Evolutionary conservation across 37 sponge, comb jelly and placozoan species (phyloP), one percentile per base, ranked within the genome.

Genomic region (Dysidea cf. avara): DNA sequence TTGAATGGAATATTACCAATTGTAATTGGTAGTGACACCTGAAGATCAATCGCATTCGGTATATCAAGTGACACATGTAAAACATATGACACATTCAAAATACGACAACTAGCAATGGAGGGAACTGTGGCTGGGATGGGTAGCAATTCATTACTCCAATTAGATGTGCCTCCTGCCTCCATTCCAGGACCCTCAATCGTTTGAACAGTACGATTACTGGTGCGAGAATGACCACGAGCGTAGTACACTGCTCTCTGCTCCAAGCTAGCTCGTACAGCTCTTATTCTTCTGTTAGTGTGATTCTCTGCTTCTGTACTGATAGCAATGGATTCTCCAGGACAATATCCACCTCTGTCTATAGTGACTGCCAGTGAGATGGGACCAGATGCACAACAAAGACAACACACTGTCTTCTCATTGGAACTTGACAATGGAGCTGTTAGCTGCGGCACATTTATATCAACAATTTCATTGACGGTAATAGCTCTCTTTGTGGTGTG

Each of bases 381-480:
- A 3, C 81, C 81, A 39, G 90, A 85, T 3, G 74, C 64, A 68
- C 90, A 89, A 76, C 90, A 89, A 14, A 89, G 58, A 68, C 85
- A 89, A 57, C 90, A 54, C 17, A 89, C 32, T 14, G 60, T 71
- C 56, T 84, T 89, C 31, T 85, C 56, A 22, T 52, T 54, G 26
- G 77, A 72, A 16, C 61, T 53, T 26, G 64, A 47, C 26, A 54
- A 7, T 1, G 81, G 80, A 39, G 16, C 31, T 18, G 64, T 43
- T 4, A 85, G 70, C 0, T 20, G 58, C n/a, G 86, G 72, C 22
- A 26, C 5, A 37, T 79, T 85, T 51, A 85, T 74, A 22, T 80
- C 81, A 0, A 85, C 71, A 30, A 64, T 29, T 24, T 78, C 74
- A 26, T 39, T 24, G 31, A 89, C 65, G 21, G 72, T 83, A 14